Conservation (phyloP, 2,888 invertebrate species). For the Deilephila elpenor region DNA sequence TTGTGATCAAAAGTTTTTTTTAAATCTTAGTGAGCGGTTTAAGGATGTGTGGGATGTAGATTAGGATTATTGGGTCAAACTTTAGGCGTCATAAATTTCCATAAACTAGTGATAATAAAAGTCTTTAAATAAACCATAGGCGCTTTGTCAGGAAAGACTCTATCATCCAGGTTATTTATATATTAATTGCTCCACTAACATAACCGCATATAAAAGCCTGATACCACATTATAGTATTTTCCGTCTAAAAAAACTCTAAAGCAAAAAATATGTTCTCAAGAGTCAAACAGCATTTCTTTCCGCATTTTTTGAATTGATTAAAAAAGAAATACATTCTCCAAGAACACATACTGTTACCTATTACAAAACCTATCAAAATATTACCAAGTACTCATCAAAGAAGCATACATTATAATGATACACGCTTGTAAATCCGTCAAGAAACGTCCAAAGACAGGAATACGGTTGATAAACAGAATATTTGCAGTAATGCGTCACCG, state of each 20-base stretch:
- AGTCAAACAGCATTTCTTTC: background rate
- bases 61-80: background rate
- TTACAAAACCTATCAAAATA: background rate
- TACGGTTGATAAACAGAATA: conserved; percentile 47
- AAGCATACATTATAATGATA: background rate
- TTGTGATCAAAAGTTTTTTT: background rate
- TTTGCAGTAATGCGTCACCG: conserved; percentile 48
- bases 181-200: too few relatives aligned
- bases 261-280: too few relatives aligned
- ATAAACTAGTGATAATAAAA: too few relatives aligned
- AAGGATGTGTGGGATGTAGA: background rate
- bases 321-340: too few relatives aligned
- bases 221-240: too few relatives aligned
- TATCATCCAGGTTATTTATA: too few relatives aligned
- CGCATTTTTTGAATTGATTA: too few relatives aligned
- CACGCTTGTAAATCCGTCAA: conserved; percentile 2
- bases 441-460: conserved; percentile 15
- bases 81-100: too few relatives aligned
- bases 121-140: too few relatives aligned
- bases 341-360: background rate
- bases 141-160: too few relatives aligned
- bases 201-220: too few relatives aligned
- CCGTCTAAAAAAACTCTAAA: too few relatives aligned
- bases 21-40: background rate
- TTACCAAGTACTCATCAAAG: background rate